Conservation (phyloP, 2,797 vertebrate species). For the Enteromius fasciolatus region DNA sequence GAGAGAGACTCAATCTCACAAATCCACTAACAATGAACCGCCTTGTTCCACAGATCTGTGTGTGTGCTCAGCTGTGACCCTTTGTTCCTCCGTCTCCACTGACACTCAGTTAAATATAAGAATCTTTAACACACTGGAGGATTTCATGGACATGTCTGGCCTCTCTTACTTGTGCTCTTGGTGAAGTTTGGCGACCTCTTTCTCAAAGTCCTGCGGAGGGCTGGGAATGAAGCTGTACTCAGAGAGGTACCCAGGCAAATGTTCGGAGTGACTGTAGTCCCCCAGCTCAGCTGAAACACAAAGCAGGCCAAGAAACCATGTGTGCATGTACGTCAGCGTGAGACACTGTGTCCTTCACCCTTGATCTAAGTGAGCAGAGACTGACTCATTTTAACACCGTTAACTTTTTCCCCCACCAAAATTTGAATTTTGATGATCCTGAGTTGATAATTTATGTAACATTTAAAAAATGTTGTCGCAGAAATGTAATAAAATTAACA, state of each 20-base stretch:
- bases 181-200: slow-evolving; percentile 96
- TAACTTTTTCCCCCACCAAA: not conserved
- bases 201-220: slow-evolving; percentile 96
- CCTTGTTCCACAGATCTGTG: slow-evolving; percentile 53
- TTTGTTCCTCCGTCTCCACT: slow-evolving; percentile 32
- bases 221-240: slow-evolving; percentile 92
- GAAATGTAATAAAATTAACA: not conserved
- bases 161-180: slow-evolving; percentile 92
- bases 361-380: not conserved
- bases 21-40: slow-evolving; percentile 51
- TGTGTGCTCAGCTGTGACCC: slow-evolving; percentile 42
- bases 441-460: not conserved
- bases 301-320: slow-evolving; percentile 40
- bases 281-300: slow-evolving; percentile 88
- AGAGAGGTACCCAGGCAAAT: slow-evolving; percentile 89
- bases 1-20: slow-evolving; percentile 51
- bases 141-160: slow-evolving; percentile 34
- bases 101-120: slow-evolving; percentile 36
- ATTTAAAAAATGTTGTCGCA: not conserved
- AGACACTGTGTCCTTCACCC: slow-evolving; percentile 35
- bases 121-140: slow-evolving; percentile 28
- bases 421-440: not conserved
- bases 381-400: not conserved
- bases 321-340: slow-evolving; percentile 31
- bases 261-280: slow-evolving; percentile 90